Evolutionary conservation across 2,888 invertebrate genomes (phyloP).

Genomic region (Drepana falcataria): DNA sequence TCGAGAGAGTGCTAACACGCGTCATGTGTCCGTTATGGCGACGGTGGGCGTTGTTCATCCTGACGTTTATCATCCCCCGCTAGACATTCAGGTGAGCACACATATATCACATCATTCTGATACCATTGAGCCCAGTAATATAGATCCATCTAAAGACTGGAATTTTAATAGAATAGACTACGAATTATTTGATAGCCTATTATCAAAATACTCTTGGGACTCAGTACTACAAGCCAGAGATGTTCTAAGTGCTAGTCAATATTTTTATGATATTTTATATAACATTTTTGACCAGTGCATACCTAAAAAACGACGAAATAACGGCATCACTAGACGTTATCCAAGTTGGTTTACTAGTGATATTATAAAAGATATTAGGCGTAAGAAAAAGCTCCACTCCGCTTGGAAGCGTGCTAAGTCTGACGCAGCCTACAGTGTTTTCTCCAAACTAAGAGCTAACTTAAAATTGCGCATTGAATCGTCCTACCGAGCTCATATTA

Average conservation of each 20-base stretch:
- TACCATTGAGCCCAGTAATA: too few relatives aligned
- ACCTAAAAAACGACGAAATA: background rate
- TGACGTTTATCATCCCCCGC: too few relatives aligned
- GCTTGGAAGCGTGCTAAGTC: background rate
- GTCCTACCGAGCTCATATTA: background rate
- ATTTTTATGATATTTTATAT: constrained; percentile 1
- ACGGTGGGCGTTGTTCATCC: too few relatives aligned
- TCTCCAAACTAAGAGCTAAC: background rate
- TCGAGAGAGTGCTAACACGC: too few relatives aligned
- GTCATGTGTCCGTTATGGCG: too few relatives aligned
- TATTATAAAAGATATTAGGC: background rate
- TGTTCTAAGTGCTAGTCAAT: background rate
- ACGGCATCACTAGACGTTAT: background rate
- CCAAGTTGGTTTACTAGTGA: background rate
- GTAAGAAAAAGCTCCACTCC: background rate
- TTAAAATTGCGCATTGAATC: background rate
- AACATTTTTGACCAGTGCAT: background rate
- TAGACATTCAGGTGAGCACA: too few relatives aligned
- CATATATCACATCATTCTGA: too few relatives aligned
- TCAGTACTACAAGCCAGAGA: background rate
- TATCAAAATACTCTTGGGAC: background rate
- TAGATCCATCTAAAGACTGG: too few relatives aligned
- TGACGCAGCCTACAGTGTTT: background rate
- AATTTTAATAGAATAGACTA: too few relatives aligned
- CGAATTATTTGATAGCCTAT: background rate